A percentile compares a stretch with the other conserved stretches of the same genome.
These are phyloP conservation scores for Acanthurus tractus DNA, from an alignment of 2,797 vertebrate genomes.

Conservation along the genomic window DNA sequence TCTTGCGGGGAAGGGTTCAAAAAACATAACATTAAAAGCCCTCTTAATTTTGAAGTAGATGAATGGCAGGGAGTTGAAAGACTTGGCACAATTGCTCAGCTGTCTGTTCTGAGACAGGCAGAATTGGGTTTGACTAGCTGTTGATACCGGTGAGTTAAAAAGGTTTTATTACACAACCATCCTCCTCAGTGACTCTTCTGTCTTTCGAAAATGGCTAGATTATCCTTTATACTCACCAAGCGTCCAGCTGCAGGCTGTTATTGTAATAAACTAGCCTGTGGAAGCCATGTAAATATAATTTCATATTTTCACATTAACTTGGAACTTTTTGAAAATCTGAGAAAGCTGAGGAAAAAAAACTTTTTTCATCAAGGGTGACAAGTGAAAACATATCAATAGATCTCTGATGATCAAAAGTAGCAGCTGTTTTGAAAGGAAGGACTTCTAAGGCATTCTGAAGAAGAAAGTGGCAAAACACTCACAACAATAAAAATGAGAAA, in stretches of 20 bases:
- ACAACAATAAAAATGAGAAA: neutral
- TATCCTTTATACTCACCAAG: constrained; percentile 14
- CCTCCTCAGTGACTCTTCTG: constrained; percentile 22
- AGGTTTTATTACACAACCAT: constrained; percentile 55
- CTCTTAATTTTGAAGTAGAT: constrained; percentile 74
- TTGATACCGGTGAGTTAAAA: constrained; percentile 57
- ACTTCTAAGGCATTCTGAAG: constrained; percentile 22
- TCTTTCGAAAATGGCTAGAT: constrained; percentile 25
- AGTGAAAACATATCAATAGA: constrained; percentile 25
- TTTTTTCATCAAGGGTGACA: constrained; percentile 29
- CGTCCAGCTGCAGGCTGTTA: no score
- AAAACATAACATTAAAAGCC: constrained; percentile 82
- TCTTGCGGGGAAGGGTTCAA: constrained; percentile 78
- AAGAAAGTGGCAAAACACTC: constrained; percentile 22
- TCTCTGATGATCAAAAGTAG: constrained; percentile 34
- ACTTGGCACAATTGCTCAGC: constrained; percentile 62
- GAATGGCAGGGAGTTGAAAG: constrained; percentile 75
- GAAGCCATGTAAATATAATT: constrained; percentile 4
- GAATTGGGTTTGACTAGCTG: constrained; percentile 50
- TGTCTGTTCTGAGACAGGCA: constrained; percentile 47
- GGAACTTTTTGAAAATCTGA: constrained; percentile 6
- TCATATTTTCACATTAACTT: constrained; percentile 27
- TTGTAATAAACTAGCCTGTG: neutral
- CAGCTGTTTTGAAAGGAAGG: constrained; percentile 31
- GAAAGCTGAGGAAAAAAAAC: neutral